Evolutionary conservation across 2,888 invertebrate species (phyloP).

Genomic region (Acanthacorydalis orientalis): DNA sequence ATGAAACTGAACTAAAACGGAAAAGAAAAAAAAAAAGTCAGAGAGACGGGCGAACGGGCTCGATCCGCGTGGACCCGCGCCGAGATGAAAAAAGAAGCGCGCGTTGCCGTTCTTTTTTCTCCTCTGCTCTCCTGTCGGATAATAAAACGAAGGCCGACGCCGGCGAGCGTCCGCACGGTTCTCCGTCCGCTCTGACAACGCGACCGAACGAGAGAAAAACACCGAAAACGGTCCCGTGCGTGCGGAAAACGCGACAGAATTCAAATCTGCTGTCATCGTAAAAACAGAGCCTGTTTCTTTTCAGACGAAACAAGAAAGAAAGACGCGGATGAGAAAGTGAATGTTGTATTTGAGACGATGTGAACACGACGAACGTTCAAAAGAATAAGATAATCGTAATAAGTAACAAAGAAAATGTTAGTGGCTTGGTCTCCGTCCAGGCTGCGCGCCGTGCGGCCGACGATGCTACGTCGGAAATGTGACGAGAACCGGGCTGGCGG

Average conservation of each 20-base stretch:
- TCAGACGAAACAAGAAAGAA: conserved; percentile 5
- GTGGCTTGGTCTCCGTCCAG: background rate
- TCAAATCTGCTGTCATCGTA: conserved; percentile 7
- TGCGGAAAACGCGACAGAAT: conserved; percentile 1
- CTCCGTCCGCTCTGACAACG: background rate
- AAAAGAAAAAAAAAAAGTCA: background rate
- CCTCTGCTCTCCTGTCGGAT: no score
- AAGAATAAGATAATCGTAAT: conserved; percentile 6
- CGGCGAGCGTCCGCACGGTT: background rate
- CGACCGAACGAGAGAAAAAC: background rate
- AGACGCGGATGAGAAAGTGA: conserved; percentile 3
- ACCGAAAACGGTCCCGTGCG: background rate
- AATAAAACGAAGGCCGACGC: no score
- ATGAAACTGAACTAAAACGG: background rate
- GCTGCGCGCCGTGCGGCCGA: conserved; percentile 4
- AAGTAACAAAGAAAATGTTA: conserved; percentile 7
- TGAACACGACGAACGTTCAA: conserved; percentile 5
- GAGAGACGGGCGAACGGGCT: no score
- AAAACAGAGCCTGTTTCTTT: conserved; percentile 5
- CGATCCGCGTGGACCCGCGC: no score
- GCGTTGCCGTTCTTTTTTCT: no score
- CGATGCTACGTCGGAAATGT: conserved; percentile 2
- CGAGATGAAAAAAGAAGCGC: no score
- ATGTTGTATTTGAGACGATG: background rate
- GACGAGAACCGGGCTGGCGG: background rate